A percentile compares a stretch with the other conserved stretches of the same genome.
Evolutionary conservation across 2,113 vertebrate genomes (phyloP).

Genomic region (Scytalopus superciliaris): DNA sequence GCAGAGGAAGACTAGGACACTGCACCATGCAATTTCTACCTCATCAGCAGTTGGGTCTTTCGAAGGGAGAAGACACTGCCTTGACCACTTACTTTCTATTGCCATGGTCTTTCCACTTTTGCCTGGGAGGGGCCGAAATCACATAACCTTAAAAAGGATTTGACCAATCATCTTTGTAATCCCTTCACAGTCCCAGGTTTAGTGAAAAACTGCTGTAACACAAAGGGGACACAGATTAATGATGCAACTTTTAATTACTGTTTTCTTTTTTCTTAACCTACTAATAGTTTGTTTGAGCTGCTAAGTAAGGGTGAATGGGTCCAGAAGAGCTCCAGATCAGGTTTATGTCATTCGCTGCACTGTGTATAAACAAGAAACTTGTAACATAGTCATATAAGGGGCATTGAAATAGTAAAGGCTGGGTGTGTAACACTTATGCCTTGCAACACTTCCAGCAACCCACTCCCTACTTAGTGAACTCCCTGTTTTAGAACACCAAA

Average conservation of each 20-base stretch:
- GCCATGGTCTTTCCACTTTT: constrained; percentile 81
- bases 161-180: constrained; percentile 79
- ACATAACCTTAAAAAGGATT: constrained; percentile 80
- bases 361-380: constrained; percentile 60
- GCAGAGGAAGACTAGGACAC: constrained; percentile 88
- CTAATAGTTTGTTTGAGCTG: constrained; percentile 80
- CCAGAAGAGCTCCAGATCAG: constrained; percentile 67
- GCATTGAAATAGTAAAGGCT: constrained; percentile 73
- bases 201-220: constrained; percentile 87
- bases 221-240: constrained; percentile 81
- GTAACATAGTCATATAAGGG: constrained; percentile 63
- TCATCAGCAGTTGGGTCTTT: constrained; percentile 95
- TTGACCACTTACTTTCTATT: constrained; percentile 90
- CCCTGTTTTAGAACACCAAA: constrained; percentile 84
- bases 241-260: constrained; percentile 79
- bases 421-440: constrained; percentile 49
- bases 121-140: constrained; percentile 58
- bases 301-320: constrained; percentile 76
- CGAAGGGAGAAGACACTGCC: constrained; percentile 90
- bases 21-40: constrained; percentile 87
- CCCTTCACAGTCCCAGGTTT: constrained; percentile 84
- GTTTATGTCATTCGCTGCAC: constrained; percentile 78
- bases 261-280: constrained; percentile 80
- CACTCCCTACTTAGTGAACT: constrained; percentile 69
- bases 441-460: constrained; percentile 61